Evolutionary conservation across 1,140 invertebrate genomes (phyloP), one percentile per base, ranked within the genome.

Genomic region (Pemphigus obesinymphae): DNA sequence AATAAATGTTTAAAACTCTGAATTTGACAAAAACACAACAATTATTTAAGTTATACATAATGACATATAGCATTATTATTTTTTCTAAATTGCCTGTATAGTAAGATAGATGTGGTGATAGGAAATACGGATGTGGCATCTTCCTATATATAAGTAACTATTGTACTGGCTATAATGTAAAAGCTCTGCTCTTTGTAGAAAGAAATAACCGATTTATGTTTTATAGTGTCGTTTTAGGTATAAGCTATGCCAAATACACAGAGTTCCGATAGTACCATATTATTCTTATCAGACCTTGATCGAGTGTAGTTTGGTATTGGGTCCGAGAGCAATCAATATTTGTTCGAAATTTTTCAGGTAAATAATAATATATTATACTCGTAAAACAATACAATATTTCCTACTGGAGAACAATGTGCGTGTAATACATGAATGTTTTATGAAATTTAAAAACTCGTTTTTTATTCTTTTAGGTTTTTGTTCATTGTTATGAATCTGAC

Each of bases 191-290:
- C 17, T n/a, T n/a, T n/a, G n/a, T n/a, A 23, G n/a, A 29, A 50
- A 26, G n/a, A 50, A 73, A 73, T 31, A 31, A 8, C 15, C 17
- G 70, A 73, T 50, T 20, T 73, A 2, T 73, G 20, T 50, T 73
- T 50, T 29, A 48, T 48, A 63, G 26, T 45, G 58, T 6, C 55
- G 55, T 61, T 29, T 58, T 37, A 80, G 23, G 31, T 63, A 80
- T 61, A 80, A 61, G 63, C 58, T 78, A 37, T 58, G 76, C 63
- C 76, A 80, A 63, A 61, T 45, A 80, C 17, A 58, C n/a, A 63
- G 26, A 13, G 55, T 63, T 17, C 37, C 37, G 26, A 50, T 45
- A 29, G 15, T 73, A 17, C 17, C 15, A 10, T 45, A 61, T 61
- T 45, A 43, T 43, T 43, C n/a, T 61, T 80, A 61, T 45, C 76